Evolutionary conservation across 2,888 invertebrate species (phyloP).

Genomic region (Lycia hirtaria): DNA sequence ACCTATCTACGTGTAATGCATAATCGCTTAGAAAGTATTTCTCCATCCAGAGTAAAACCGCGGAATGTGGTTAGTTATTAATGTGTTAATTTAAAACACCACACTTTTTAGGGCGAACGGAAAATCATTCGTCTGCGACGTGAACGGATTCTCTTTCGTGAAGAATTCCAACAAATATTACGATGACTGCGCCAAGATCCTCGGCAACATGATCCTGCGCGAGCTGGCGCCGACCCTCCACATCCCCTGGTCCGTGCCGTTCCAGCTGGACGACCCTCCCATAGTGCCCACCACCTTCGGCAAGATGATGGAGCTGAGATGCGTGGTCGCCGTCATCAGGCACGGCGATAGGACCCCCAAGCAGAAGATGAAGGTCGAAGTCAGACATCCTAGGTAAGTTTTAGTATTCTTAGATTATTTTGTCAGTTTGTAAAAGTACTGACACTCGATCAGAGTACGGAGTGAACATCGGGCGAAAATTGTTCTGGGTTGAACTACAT

Average conservation of each 20-base stretch:
- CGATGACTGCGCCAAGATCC: constrained; percentile 99
- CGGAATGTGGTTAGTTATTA: too few relatives aligned
- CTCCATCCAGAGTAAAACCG: too few relatives aligned
- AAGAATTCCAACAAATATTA: constrained; percentile 99
- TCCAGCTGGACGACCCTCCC: constrained; percentile 98
- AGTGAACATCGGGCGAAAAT: too few relatives aligned
- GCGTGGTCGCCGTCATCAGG: constrained; percentile 98
- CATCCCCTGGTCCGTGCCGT: constrained; percentile 99
- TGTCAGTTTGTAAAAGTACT: too few relatives aligned
- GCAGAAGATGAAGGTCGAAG: constrained; percentile 99
- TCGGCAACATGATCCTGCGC: constrained; percentile 98
- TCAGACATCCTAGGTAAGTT: constrained; percentile 95
- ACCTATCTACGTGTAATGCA: too few relatives aligned
- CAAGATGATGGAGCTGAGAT: constrained; percentile 96
- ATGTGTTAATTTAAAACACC: too few relatives aligned
- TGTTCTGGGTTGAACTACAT: too few relatives aligned
- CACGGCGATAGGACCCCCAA: constrained; percentile 99
- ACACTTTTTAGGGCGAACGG: constrained; percentile 97
- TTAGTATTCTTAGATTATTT: constrained; percentile 1
- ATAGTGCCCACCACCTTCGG: constrained; percentile 99
- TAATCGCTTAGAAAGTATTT: too few relatives aligned
- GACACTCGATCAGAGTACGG: too few relatives aligned
- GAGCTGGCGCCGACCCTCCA: constrained; percentile 97
- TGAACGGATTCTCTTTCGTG: constrained; percentile 99
- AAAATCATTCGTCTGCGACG: constrained; percentile 99